Evolutionary conservation across 2,797 vertebrate genomes (phyloP), one percentile per base, ranked within the genome.

Genomic region (Dendrocincla tyrannina): DNA sequence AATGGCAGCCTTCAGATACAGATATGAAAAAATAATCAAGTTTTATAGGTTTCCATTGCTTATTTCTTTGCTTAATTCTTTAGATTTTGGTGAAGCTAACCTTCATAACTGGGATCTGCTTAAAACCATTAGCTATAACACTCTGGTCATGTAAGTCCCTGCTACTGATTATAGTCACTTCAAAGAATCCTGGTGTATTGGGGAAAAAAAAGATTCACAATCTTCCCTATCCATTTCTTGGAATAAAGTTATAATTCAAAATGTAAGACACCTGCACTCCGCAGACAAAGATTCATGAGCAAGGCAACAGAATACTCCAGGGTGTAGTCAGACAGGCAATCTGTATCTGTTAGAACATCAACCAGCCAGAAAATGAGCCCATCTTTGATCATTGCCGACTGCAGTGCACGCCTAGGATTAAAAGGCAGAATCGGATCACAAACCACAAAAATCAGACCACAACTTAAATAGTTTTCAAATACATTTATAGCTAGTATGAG

Each of bases 231-330:
- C 35, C 6, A 4, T 60, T 83, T 66, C 67, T 63, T 91, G 25
- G 32, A 86, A 83, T 58, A 90, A 76, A 14, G 42, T 13, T 64
- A 13, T 44, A 93, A 82, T 60, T 91, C 33, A 53, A 60, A 81
- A 56, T 50, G 16, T 17, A 33, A 44, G 63, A 85, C 92, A 99
- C 99, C 99, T 98, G 98, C 97, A 12, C 98, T 99, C 47, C 99
- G 98, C 69, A 99, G 98, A 95, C 99, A 99, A 67, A 99, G 98
- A 96, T 99, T 99, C 99, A 99, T 99, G 35, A 99, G 98, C 95
- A 99, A 96, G 55, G 99, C 98, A 70, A 98, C 98, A 2, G 98
- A 98, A 85, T 99, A 99, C 91, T 98, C 98, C 96, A 99, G 97
- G 0, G 98, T 99, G 97, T 99, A 99, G 97, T 99, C 99, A 13